Base-by-base conservation (phyloP, 2,797 vertebrate species). In the Tarsius wallacei region DNA sequence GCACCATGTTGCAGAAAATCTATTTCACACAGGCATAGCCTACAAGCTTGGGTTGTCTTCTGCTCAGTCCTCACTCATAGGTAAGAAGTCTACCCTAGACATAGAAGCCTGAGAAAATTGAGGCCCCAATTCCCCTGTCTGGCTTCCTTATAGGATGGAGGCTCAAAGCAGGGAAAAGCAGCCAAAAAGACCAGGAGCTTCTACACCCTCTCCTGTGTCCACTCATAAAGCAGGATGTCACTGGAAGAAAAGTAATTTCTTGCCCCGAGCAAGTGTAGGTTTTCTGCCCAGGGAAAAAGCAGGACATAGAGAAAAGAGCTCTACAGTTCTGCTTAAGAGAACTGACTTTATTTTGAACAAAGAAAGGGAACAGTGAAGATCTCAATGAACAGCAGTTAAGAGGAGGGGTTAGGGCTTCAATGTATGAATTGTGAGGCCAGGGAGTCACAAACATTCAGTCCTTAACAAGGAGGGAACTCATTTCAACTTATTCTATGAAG, bases 111-210 rank as follows among this genome's bases (percentile, higher is more conserved):
- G 16, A 83, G 10, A 66, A 71, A 59, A 17, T 1, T 13, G 4
- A 3, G 5, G 8, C 3, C 17, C 73, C 9, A 5, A 22, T 22
- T 6, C 0, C 33, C 17, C 31, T 63, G 5, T 2, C 7, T 7
- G 22, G 19, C 10, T 42, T 15, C 28, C 4, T 19, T 63, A 5
- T 11, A 85, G 4, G 12, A 42, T 21, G 2, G 11, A 68, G n/a
- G 42, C 3, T 14, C 7, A 5, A 78, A 64, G n/a, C 47, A 71
- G 36, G 26, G 31, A 59, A 6, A 1, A 63, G 17, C 5, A 74
- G 9, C 14, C 5, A 51, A 84, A 19, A 91, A 51, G 17, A 55
- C 0, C 12, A 66, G n/a, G 17, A 28, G 2, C 1, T 84, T 61
- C 51, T 7, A 59, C 3, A 19, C 7, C 21, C 0, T 81, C 26